A percentile compares a stretch with the other conserved stretches of the same genome.
Conservation (phyloP, 2,888 invertebrate genomes). For the Pegoplata infirma region DNA sequence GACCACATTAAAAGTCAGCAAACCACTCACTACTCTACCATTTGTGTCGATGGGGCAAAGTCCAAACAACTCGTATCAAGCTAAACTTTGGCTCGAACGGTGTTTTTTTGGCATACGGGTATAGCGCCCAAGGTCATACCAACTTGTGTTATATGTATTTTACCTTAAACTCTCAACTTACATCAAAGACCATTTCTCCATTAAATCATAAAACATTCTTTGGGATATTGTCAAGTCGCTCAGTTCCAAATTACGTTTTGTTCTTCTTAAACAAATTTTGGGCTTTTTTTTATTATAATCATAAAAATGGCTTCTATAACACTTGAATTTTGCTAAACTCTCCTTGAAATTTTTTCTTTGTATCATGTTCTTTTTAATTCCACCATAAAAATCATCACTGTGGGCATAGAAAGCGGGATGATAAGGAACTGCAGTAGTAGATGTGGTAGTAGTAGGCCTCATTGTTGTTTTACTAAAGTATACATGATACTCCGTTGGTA, state of each 20-base stretch:
- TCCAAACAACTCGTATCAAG: too few relatives aligned
- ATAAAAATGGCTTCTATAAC: constrained; percentile 13
- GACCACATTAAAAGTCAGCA: too few relatives aligned
- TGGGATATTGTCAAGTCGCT: constrained; percentile 32
- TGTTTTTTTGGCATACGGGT: too few relatives aligned
- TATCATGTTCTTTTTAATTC: not conserved
- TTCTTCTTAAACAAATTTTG: constrained; percentile 30
- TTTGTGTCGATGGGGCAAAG: too few relatives aligned
- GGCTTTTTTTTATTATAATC: not conserved
- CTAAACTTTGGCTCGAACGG: too few relatives aligned
- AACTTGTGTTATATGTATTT: too few relatives aligned
- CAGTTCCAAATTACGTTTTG: constrained; percentile 24
- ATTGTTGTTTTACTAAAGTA: constrained; percentile 6
- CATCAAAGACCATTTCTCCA: constrained; percentile 64
- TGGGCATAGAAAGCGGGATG: not conserved
- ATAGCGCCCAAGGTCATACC: too few relatives aligned
- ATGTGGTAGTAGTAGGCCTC: constrained; percentile 15
- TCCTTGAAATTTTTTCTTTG: constrained; percentile 1
- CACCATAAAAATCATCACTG: not conserved
- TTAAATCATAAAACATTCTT: constrained; percentile 63
- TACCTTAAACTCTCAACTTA: constrained; percentile 56
- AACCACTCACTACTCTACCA: too few relatives aligned
- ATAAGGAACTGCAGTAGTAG: not conserved
- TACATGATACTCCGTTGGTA: constrained; percentile 66
- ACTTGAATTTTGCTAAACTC: not conserved